A percentile compares a stretch with the other conserved stretches of the same genome.
phyloP scores from a whole-genome alignment of 1,140 invertebrate genomes.

The Drosophila pectinifera region DNA sequence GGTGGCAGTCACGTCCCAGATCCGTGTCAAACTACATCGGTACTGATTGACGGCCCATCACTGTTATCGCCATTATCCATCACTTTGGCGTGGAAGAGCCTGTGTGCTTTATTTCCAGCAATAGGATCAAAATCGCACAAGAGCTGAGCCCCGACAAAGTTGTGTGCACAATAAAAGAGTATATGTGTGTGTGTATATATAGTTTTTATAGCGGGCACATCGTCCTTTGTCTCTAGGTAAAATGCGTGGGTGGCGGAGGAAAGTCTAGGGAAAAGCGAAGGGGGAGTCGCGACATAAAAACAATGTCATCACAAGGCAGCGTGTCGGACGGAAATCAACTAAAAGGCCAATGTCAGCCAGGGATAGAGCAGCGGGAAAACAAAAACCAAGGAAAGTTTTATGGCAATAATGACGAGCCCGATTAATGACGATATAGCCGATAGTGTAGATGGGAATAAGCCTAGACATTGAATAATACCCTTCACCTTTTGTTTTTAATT shows the following conservation, averaged over 20 bases:
- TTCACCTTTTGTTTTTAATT: no score
- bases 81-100: slow-evolving; percentile 5
- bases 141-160: slow-evolving; percentile 17
- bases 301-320: slow-evolving; percentile 67
- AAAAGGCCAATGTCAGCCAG: slow-evolving; percentile 66
- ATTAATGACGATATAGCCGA: slow-evolving; percentile 36
- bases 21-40: slow-evolving; percentile 36
- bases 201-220: slow-evolving; percentile 13
- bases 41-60: slow-evolving; percentile 37
- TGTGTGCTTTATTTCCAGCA: slow-evolving; percentile 33
- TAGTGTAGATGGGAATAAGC: not conserved
- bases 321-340: slow-evolving; percentile 73
- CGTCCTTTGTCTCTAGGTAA: slow-evolving; percentile 28
- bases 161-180: slow-evolving; percentile 3
- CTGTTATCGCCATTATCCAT: slow-evolving; percentile 29
- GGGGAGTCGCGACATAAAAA: slow-evolving; percentile 62
- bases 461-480: not conserved
- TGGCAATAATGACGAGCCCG: slow-evolving; percentile 29
- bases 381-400: slow-evolving; percentile 43
- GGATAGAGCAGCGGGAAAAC: slow-evolving; percentile 22
- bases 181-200: not conserved
- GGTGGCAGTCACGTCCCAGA: slow-evolving; percentile 15
- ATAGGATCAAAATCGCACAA: slow-evolving; percentile 47
- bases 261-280: not conserved
- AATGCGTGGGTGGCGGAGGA: slow-evolving; percentile 16